Conservation (phyloP, 1,140 invertebrate genomes). For the Camponotus vicinus region DNA sequence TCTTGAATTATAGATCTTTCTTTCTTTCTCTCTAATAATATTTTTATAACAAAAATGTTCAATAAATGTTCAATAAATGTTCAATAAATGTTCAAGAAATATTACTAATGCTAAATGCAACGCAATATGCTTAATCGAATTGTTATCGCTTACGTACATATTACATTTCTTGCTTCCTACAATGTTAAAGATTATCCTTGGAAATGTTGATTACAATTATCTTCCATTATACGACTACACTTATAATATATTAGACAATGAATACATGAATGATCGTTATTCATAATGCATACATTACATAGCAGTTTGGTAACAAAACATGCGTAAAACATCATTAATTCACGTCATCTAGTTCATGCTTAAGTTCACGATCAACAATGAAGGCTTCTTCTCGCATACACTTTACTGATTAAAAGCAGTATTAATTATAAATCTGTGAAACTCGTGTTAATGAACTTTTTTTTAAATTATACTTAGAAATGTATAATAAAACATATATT, state of each 20-base stretch:
- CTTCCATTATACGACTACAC: neutral
- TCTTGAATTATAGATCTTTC: no score
- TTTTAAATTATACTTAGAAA: neutral
- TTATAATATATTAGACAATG: slow-evolving; percentile 4
- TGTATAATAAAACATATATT: neutral
- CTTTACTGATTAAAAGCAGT: neutral
- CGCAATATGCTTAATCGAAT: neutral
- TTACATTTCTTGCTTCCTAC: neutral
- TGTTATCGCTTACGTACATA: neutral
- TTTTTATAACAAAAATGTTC: neutral
- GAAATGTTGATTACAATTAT: neutral
- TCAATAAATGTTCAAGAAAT: neutral
- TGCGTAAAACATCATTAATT: slow-evolving; percentile 12
- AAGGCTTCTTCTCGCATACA: neutral
- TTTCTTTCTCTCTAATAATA: neutral
- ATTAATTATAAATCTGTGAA: neutral
- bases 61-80: neutral
- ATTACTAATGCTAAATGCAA: neutral
- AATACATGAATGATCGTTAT: slow-evolving; percentile 6
- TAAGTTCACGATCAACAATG: slow-evolving; percentile 5
- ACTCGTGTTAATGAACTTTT: neutral
- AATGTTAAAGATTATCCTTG: neutral
- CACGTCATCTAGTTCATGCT: neutral
- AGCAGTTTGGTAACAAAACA: neutral
- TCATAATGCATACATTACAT: neutral